Evolutionary conservation across 2,797 vertebrate species (phyloP).

Genomic region (Pipistrellus kuhlii): DNA sequence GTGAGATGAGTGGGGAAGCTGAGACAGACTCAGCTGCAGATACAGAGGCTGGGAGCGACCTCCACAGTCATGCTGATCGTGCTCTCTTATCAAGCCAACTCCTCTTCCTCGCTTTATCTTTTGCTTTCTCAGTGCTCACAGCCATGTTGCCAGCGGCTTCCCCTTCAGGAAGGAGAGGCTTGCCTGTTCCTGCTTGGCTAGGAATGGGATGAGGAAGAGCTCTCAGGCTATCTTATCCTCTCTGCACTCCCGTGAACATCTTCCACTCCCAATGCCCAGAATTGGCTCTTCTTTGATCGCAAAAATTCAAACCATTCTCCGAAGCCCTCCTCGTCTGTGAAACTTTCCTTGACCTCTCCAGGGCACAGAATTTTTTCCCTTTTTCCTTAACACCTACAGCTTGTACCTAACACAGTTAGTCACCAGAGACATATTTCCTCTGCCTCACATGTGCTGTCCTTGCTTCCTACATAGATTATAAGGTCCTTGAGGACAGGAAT

Average conservation of each 20-base stretch:
- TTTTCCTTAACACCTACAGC: neutral
- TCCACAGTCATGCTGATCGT: neutral
- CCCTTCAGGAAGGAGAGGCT: neutral
- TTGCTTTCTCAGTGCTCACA: neutral
- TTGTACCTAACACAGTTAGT: neutral
- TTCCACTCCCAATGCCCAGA: neutral
- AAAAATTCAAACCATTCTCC: neutral
- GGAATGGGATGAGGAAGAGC: neutral
- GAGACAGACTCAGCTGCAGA: neutral
- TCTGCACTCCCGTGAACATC: neutral
- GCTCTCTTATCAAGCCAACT: neutral
- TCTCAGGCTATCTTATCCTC: neutral
- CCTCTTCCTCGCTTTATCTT: constrained; percentile 7
- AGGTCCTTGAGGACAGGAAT: neutral
- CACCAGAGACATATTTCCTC: neutral
- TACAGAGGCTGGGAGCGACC: neutral
- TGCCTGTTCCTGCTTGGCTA: neutral
- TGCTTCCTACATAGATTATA: constrained; percentile 18
- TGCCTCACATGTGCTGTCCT: neutral
- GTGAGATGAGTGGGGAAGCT: neutral
- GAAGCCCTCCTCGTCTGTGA: neutral
- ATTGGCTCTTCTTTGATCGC: neutral
- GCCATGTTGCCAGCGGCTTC: neutral
- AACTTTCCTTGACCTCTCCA: neutral
- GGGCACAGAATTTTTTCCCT: neutral